Base-by-base conservation (phyloP, 2,888 invertebrate species). In the Herminia tarsipennalis region DNA sequence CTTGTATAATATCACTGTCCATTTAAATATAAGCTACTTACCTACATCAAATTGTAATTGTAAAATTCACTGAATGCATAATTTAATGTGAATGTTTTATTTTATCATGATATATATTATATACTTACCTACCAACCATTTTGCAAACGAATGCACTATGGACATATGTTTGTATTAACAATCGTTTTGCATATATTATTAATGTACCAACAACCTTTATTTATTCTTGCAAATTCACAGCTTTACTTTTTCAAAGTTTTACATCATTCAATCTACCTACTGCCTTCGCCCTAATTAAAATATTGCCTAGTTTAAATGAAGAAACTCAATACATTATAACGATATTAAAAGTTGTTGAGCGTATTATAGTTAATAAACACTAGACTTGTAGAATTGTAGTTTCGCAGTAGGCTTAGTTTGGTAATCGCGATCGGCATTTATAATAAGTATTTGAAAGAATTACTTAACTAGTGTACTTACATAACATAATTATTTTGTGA, bases 1-100 rank as follows among this genome's bases (percentile, higher is more conserved):
- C 73, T 78, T 85, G 85, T 88, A 86, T 76, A 76, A 55, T 77
- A 73, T 81, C 82, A 86, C 86, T 81, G 83, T 86, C 84, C 84
- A 86, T 83, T 76, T 85, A 81, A 66, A 56, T 70, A 22, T 83
- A 83, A 81, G 80, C 67, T 52, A 70, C 67, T 83, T 83, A 81
- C 79, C 67, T 52, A 70, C 67, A 66, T 72, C 65, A 67, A 63
- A 43, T 53, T 57, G 36, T 66, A 56, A 57, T 48, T 55, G 42
- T 53, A 56, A 59, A 57, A 54, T 29, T 42, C 18, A 45, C 61
- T 43, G 36, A 55, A 39, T 1, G 3, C 40, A 30, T 41, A 30
- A 10, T 37, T 34, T 36, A 8, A 35, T 9, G n/a, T n/a, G n/a
- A n/a, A n/a, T n/a, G n/a, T n/a, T 14, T 33, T 10, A 14, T 25